phyloP scores from a whole-genome alignment of 2,797 vertebrate genomes.

The Hyperoplus lanceolatus region DNA sequence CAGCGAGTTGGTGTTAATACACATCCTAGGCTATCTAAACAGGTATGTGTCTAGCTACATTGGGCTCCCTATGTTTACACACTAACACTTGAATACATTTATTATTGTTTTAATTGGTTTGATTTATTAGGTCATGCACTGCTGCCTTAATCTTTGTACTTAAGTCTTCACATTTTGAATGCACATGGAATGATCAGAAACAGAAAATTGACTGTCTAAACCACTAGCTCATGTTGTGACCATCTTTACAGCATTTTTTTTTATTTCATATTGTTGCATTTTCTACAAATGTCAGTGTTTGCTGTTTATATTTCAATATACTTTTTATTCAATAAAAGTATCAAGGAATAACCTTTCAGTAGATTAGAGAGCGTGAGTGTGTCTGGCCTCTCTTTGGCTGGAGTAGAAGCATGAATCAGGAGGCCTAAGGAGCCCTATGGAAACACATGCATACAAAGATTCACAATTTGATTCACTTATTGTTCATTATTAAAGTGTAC shows the following conservation, averaged over 20 bases:
- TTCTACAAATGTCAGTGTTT: neutral
- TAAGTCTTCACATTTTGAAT: conserved; percentile 44
- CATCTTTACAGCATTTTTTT: neutral
- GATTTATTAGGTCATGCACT: neutral
- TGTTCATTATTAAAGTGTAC: conserved; percentile 7
- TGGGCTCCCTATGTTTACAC: too few species aligned
- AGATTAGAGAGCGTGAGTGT: neutral
- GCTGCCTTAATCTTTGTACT: conserved; percentile 34
- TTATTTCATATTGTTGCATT: neutral
- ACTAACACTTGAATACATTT: neutral
- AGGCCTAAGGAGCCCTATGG: conserved; percentile 1
- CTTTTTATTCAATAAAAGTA: neutral
- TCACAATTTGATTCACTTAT: conserved; percentile 24
- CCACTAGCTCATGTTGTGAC: neutral
- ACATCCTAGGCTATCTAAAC: too few species aligned
- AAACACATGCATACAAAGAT: conserved; percentile 19
- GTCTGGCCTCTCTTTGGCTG: conserved; percentile 3
- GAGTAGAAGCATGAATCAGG: conserved; percentile 15
- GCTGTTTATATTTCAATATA: neutral
- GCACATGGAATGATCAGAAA: neutral
- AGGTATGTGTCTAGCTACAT: too few species aligned
- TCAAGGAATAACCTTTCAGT: neutral
- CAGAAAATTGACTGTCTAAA: neutral
- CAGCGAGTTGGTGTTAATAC: too few species aligned
- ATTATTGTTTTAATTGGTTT: neutral